Evolutionary conservation across 2,797 vertebrate genomes (phyloP).

Genomic region (Labroides dimidiatus): DNA sequence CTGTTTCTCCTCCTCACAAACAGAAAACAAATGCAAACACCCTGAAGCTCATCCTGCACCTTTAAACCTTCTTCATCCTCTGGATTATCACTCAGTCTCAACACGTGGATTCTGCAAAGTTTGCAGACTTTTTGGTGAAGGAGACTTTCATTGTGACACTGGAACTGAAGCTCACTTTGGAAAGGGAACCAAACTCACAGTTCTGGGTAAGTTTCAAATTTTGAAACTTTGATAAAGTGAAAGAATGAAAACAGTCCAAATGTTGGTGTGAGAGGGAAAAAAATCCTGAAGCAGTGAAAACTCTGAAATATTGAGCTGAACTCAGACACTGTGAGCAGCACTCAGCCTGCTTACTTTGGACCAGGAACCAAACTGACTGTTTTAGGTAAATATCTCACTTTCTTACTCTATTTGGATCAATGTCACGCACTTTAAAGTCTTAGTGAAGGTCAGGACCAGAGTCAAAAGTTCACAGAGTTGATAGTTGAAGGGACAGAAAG

Average conservation of each 20-base stretch:
- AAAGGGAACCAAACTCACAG: slow-evolving; percentile 74
- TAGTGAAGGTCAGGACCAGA: too few species aligned
- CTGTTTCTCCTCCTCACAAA: neutral
- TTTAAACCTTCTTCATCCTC: slow-evolving; percentile 12
- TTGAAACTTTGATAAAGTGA: neutral
- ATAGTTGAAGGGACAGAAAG: neutral
- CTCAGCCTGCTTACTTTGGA: slow-evolving; percentile 60
- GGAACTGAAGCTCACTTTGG: slow-evolving; percentile 63
- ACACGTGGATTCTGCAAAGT: neutral
- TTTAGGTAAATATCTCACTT: slow-evolving; percentile 64
- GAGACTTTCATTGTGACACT: slow-evolving; percentile 68
- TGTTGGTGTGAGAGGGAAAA: neutral
- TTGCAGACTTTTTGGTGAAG: slow-evolving; percentile 59
- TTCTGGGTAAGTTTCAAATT: slow-evolving; percentile 67
- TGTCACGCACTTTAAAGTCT: neutral
- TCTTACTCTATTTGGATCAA: neutral
- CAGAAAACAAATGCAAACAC: neutral
- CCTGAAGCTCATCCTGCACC: neutral
- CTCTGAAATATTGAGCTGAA: slow-evolving; percentile 45
- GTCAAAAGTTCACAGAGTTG: too few species aligned
- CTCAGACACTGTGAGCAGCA: slow-evolving; percentile 65
- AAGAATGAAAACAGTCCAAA: neutral
- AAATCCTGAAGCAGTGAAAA: neutral
- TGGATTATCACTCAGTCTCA: slow-evolving; percentile 11
- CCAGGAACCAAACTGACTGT: slow-evolving; percentile 72